Evolutionary conservation across 2,113 vertebrate species (phyloP).

Genomic region (Pheucticus melanocephalus): DNA sequence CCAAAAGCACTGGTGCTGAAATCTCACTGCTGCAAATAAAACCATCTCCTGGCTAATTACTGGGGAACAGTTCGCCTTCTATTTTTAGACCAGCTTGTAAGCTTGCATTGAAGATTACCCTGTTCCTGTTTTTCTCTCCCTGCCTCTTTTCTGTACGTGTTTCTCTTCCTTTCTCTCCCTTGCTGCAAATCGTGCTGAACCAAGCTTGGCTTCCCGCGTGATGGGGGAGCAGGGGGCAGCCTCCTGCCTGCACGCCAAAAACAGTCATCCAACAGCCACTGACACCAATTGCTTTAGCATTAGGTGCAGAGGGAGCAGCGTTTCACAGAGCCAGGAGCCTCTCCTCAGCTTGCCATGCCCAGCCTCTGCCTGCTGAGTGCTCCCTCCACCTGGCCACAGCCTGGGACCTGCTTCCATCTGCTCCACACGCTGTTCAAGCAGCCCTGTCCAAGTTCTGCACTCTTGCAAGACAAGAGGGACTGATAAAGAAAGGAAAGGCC

Average conservation of each 20-base stretch:
- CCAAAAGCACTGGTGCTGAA: conserved; percentile 31
- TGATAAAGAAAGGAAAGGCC: neutral
- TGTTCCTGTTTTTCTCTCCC: neutral
- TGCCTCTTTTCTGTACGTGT: neutral
- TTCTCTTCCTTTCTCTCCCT: neutral
- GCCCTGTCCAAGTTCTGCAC: neutral
- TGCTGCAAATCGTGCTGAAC: neutral
- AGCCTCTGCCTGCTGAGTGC: conserved; percentile 58
- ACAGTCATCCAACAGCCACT: conserved; percentile 47
- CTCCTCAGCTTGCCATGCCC: conserved; percentile 24
- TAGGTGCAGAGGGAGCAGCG: conserved; percentile 18
- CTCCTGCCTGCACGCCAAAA: neutral
- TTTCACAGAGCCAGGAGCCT: neutral
- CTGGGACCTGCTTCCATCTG: conserved; percentile 51
- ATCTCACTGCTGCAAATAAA: conserved; percentile 38
- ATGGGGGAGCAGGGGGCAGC: neutral
- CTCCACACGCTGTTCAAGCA: neutral
- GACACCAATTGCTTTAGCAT: conserved; percentile 44
- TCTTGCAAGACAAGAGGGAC: neutral
- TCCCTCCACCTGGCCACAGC: conserved; percentile 53
- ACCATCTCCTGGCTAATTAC: conserved; percentile 19
- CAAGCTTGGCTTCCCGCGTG: neutral
- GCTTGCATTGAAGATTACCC: conserved; percentile 30
- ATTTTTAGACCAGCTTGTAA: conserved; percentile 51
- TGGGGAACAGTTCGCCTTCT: conserved; percentile 28